phyloP scores from a whole-genome alignment of 2,888 invertebrate species.

The Lithophane semibrunnea region DNA sequence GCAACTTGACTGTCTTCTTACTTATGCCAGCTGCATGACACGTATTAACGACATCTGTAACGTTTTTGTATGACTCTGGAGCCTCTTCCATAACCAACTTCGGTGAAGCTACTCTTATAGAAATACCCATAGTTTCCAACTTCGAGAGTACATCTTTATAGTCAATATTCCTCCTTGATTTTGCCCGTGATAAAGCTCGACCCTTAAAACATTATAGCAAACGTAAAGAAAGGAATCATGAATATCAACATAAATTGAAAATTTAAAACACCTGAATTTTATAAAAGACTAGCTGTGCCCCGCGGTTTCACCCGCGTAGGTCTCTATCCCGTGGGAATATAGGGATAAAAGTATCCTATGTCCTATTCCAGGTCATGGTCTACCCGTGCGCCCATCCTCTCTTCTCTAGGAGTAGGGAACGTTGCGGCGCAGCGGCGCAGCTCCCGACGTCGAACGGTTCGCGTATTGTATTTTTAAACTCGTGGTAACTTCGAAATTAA shows the following conservation, averaged over 20 bases:
- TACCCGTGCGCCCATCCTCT: too few species aligned
- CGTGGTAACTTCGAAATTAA: too few species aligned
- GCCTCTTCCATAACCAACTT: slow-evolving; percentile 99
- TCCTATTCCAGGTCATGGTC: too few species aligned
- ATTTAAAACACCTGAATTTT: not conserved
- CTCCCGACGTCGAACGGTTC: too few species aligned
- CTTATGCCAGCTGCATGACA: slow-evolving; percentile 99
- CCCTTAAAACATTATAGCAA: slow-evolving; percentile 91
- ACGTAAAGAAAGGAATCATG: not conserved
- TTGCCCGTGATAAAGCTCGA: slow-evolving; percentile 98
- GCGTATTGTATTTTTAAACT: too few species aligned
- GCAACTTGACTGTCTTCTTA: slow-evolving; percentile 98
- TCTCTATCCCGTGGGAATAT: too few species aligned
- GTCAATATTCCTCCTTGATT: slow-evolving; percentile 98
- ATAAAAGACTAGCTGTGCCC: too few species aligned
- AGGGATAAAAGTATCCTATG: too few species aligned
- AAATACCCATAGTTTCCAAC: slow-evolving; percentile 96
- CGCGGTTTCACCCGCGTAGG: too few species aligned
- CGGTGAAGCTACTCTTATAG: slow-evolving; percentile 99
- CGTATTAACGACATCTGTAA: slow-evolving; percentile 99
- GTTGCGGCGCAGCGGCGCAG: too few species aligned
- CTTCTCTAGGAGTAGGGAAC: too few species aligned
- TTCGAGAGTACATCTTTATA: slow-evolving; percentile 97
- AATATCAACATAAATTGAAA: not conserved
- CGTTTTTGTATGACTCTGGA: slow-evolving; percentile 99